phyloP scores from a whole-genome alignment of 2,113 vertebrate species.

The Engystomops pustulosus region DNA sequence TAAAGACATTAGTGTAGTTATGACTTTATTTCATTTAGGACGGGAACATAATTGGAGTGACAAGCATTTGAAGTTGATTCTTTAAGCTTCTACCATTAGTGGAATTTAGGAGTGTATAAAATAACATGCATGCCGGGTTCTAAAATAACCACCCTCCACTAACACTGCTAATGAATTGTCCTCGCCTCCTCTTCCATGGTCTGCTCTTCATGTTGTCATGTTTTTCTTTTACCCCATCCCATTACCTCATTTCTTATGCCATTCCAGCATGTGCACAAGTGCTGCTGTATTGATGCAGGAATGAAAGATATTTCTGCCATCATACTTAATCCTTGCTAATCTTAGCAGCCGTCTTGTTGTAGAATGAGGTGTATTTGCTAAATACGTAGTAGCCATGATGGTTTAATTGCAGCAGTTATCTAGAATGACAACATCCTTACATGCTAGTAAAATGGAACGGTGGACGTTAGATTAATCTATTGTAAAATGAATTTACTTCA shows the following conservation, averaged over 20 bases:
- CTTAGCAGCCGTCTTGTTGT: constrained; percentile 73
- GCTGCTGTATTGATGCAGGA: constrained; percentile 76
- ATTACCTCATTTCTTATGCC: constrained; percentile 65
- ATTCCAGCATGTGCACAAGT: constrained; percentile 67
- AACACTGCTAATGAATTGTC: constrained; percentile 70
- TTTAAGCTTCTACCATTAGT: constrained; percentile 64
- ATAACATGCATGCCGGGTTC: constrained; percentile 39
- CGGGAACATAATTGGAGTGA: constrained; percentile 76
- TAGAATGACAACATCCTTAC: not conserved
- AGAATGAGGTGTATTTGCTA: not conserved
- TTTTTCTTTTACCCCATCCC: constrained; percentile 63
- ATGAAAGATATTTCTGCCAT: constrained; percentile 76
- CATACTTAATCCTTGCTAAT: constrained; percentile 73
- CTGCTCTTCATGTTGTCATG: constrained; percentile 51
- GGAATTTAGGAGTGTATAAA: constrained; percentile 68
- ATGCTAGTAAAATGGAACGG: not conserved
- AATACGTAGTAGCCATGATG: not conserved
- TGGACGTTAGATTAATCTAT: not conserved
- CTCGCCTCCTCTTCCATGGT: constrained; percentile 64
- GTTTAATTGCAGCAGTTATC: not conserved
- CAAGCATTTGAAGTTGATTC: constrained; percentile 76
- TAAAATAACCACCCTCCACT: constrained; percentile 61
- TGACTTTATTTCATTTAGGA: not conserved
- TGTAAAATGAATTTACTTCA: not conserved
- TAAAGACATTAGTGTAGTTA: not conserved